phyloP scores from a whole-genome alignment of 1,140 invertebrate genomes.

The Drosophila paulistorum region DNA sequence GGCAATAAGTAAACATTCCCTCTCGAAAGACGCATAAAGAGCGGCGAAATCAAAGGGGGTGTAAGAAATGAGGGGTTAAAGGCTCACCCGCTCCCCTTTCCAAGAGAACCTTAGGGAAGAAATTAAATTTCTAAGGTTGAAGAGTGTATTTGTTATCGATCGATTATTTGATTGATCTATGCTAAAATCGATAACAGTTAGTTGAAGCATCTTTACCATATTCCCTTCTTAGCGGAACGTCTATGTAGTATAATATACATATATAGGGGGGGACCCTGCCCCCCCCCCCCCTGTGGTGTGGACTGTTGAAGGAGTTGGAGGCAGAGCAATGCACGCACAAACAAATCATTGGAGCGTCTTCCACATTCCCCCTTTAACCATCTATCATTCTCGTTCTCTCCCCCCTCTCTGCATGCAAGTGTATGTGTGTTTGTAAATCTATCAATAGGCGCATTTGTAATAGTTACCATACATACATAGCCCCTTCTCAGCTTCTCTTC shows the following conservation, averaged over 20 bases:
- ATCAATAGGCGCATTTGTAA: conserved; percentile 68
- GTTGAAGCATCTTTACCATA: no score
- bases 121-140: no score
- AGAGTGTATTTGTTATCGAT: no score
- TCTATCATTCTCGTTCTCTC: background rate
- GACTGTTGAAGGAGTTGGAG: conserved; percentile 22
- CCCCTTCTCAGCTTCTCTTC: conserved; percentile 2
- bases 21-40: conserved; percentile 7
- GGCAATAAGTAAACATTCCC: conserved; percentile 40
- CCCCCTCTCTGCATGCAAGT: background rate
- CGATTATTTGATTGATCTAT: no score
- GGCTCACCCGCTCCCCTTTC: no score
- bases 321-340: conserved; percentile 31
- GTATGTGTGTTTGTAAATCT: conserved; percentile 58
- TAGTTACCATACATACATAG: conserved; percentile 38
- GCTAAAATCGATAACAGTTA: no score
- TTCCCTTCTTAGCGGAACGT: no score
- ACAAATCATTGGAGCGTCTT: conserved; percentile 58
- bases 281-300: no score
- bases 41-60: background rate
- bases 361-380: background rate
- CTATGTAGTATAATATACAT: no score
- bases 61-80: background rate
- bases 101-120: no score
- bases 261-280: no score